Evolutionary conservation across 1,140 invertebrate genomes (phyloP).

Genomic region (Wasmannia auropunctata): DNA sequence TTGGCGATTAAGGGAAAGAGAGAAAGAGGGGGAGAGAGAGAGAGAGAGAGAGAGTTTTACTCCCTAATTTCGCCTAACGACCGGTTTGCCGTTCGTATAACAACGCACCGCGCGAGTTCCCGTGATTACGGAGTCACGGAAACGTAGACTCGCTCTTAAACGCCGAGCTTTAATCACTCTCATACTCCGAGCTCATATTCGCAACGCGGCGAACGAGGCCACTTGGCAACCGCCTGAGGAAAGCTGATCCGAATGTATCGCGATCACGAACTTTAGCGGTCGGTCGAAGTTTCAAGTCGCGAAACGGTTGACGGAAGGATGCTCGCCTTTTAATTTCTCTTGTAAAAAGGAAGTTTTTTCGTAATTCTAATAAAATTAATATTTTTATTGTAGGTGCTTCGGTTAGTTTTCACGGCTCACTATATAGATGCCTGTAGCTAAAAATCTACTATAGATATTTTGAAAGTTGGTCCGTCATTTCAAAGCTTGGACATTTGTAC

Average conservation of each 20-base stretch:
- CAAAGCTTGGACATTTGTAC: too few species aligned
- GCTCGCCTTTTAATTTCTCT: not conserved
- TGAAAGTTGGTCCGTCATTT: too few species aligned
- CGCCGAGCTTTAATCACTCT: constrained; percentile 64
- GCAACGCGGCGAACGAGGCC: not conserved
- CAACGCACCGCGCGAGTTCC: constrained; percentile 38
- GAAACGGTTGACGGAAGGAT: not conserved
- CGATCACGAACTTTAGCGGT: not conserved
- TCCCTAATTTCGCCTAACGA: constrained; percentile 65
- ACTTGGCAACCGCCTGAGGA: not conserved
- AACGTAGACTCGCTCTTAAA: constrained; percentile 55
- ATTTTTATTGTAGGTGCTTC: too few species aligned
- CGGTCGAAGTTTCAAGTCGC: not conserved
- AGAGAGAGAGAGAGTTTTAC: not conserved
- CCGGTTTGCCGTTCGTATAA: constrained; percentile 33
- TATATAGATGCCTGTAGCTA: too few species aligned
- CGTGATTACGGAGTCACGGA: constrained; percentile 69
- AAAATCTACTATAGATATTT: too few species aligned
- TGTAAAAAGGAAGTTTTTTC: not conserved
- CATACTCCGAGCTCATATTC: constrained; percentile 17
- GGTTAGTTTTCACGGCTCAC: too few species aligned
- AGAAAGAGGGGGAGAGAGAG: not conserved
- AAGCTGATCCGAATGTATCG: not conserved
- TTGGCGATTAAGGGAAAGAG: not conserved
- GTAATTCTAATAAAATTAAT: not conserved